Conservation (phyloP, 2,888 invertebrate genomes). For the Drosophila vallismaia region DNA sequence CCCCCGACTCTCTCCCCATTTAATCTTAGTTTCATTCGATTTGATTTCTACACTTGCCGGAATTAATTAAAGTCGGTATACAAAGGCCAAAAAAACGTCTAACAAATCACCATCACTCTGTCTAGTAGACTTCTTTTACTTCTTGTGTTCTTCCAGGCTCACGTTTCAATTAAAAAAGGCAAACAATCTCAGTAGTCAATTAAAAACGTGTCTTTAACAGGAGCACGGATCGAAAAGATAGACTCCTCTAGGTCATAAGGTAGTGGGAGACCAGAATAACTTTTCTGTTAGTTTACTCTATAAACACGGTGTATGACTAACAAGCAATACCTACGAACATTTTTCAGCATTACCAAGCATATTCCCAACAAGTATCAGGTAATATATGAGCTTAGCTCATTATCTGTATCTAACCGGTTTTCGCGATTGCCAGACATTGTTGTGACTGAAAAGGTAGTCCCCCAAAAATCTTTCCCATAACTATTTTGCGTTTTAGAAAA, state of each 20-base stretch:
- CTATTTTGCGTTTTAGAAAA: background rate
- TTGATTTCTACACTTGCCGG: slow-evolving; percentile 59
- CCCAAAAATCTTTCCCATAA: background rate
- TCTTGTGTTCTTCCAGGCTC: slow-evolving; percentile 22
- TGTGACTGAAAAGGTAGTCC: background rate
- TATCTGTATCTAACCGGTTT: background rate
- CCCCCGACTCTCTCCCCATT: slow-evolving; percentile 39
- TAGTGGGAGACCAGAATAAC: background rate
- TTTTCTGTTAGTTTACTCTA: too few species aligned
- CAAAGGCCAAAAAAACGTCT: slow-evolving; percentile 43
- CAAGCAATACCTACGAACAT: background rate
- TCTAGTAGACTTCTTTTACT: slow-evolving; percentile 13
- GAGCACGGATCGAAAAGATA: background rate
- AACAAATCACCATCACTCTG: slow-evolving; percentile 21
- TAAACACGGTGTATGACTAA: background rate
- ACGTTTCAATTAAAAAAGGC: slow-evolving; percentile 68
- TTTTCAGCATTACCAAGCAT: slow-evolving; percentile 14
- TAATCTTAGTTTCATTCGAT: slow-evolving; percentile 69
- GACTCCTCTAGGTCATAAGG: background rate
- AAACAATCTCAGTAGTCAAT: slow-evolving; percentile 61
- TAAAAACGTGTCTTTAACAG: slow-evolving; percentile 50
- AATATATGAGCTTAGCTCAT: background rate
- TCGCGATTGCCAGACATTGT: background rate
- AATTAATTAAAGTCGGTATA: slow-evolving; percentile 65
- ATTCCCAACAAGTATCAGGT: slow-evolving; percentile 1